Base-by-base conservation (phyloP, 2,797 vertebrate species). In the Pteronotus mesoamericanus region DNA sequence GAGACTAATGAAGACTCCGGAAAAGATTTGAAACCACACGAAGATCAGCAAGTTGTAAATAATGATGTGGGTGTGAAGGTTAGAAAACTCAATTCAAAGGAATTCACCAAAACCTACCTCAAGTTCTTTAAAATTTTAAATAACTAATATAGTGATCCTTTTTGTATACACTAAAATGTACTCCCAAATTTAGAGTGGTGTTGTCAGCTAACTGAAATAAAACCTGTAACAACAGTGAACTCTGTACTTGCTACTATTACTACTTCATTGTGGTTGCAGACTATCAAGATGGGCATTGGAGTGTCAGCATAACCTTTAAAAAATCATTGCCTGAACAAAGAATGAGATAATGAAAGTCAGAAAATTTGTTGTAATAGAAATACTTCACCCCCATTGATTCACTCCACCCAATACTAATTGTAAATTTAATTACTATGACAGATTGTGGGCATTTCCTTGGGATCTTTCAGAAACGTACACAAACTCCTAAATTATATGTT, bases 51-150 rank as follows among this genome's bases (percentile, higher is more conserved):
- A 87, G 98, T 99, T 71, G 98, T 99, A 72, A 99, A 99, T 94
- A 99, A 99, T 98, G 99, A 99, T 93, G 98, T 99, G 46, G 99
- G 99, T 66, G 98, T 99, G 86, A 99, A 99, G 99, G 99, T 99
- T 96, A 98, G 98, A 95, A 94, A 51, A 94, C 74, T 92, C 12
- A 94, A 3, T 85, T 97, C 37, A 89, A 18, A 93, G 91, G 15
- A 57, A 71, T 57, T 90, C 32, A 61, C 19, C 32, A 53, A 94
- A 95, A 22, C 24, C 42, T 61, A 3, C n/a, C 87, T 93, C 74
- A 12, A 78, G 4, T 42, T 86, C 91, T 74, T 96, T 74, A 59
- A 72, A 75, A 85, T 48, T 69, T 94, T 91, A 83, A 80, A 77
- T 32, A 89, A 46, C 82, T 69, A 3, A 78, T 75, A 18, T 0